Conservation (phyloP, 2,888 invertebrate species). For the Agrochola circellaris region DNA sequence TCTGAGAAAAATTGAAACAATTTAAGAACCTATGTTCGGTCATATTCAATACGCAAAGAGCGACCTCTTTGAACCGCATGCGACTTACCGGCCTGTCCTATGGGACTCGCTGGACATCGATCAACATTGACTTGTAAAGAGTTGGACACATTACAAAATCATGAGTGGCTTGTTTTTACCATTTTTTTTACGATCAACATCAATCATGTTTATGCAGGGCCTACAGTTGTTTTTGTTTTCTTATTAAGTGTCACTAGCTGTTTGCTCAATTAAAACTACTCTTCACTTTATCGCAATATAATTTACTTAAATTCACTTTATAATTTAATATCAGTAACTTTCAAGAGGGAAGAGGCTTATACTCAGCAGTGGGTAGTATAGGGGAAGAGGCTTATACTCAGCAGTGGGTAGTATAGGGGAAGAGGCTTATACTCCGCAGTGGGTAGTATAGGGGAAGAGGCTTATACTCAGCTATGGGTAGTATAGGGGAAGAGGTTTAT, state of each 20-base stretch:
- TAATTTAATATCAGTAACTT: not conserved
- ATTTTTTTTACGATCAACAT: constrained; percentile 8
- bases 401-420: too few species aligned
- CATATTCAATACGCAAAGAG: constrained; percentile 29
- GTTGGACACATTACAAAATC: constrained; percentile 42
- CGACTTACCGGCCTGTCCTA: too few species aligned
- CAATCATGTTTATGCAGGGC: not conserved
- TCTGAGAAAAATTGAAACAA: not conserved
- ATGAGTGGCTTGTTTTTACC: constrained; percentile 11
- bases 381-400: too few species aligned
- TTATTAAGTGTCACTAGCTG: not conserved
- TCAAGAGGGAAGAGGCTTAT: not conserved
- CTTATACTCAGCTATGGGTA: too few species aligned
- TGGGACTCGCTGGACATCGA: not conserved
- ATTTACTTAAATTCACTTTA: too few species aligned
- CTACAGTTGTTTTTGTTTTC: not conserved
- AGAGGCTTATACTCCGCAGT: too few species aligned
- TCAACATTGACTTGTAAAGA: constrained; percentile 43
- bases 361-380: not conserved
- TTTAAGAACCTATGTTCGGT: not conserved
- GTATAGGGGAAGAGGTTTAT: too few species aligned
- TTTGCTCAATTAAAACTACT: not conserved
- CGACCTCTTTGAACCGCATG: constrained; percentile 2
- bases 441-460: too few species aligned
- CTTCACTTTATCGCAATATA: not conserved